Conservation (phyloP, 2,797 vertebrate genomes). For the Notolabrus celidotus region DNA sequence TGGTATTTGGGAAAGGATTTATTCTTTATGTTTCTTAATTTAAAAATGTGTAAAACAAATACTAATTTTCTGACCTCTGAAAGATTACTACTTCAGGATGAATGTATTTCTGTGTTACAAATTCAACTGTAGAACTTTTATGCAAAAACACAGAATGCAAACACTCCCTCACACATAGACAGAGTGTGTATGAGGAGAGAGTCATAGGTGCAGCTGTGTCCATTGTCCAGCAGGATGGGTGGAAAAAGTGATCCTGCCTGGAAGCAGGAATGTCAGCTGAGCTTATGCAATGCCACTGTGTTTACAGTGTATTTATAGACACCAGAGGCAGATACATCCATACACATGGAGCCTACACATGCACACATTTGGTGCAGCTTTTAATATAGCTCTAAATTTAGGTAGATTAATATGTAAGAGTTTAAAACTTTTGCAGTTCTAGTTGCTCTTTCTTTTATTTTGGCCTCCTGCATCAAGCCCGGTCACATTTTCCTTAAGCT, state of each 20-base stretch:
- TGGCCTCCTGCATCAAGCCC: conserved; percentile 24
- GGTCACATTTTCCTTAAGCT: conserved; percentile 34
- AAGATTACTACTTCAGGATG: too few relatives aligned
- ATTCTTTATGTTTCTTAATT: too few relatives aligned
- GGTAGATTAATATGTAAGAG: too few relatives aligned
- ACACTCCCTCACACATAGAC: conserved; percentile 23
- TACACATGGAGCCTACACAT: conserved; percentile 32
- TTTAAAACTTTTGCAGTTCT: background rate
- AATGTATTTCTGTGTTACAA: too few relatives aligned
- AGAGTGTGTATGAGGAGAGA: background rate
- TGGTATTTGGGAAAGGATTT: too few relatives aligned
- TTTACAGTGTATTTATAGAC: conserved; percentile 80
- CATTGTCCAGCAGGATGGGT: conserved; percentile 71
- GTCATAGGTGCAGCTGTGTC: conserved; percentile 61
- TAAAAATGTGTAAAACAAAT: too few relatives aligned
- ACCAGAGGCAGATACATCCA: conserved; percentile 33
- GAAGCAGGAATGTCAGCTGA: conserved; percentile 76
- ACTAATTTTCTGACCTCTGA: too few relatives aligned
- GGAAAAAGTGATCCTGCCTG: conserved; percentile 80
- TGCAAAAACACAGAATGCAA: background rate
- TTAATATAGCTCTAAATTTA: background rate
- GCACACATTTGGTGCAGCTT: background rate
- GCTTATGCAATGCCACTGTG: conserved; percentile 71
- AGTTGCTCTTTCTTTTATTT: conserved; percentile 21
- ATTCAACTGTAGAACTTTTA: too few relatives aligned